phyloP scores from a whole-genome alignment of 2,113 vertebrate genomes.

The Daubentonia madagascariensis region DNA sequence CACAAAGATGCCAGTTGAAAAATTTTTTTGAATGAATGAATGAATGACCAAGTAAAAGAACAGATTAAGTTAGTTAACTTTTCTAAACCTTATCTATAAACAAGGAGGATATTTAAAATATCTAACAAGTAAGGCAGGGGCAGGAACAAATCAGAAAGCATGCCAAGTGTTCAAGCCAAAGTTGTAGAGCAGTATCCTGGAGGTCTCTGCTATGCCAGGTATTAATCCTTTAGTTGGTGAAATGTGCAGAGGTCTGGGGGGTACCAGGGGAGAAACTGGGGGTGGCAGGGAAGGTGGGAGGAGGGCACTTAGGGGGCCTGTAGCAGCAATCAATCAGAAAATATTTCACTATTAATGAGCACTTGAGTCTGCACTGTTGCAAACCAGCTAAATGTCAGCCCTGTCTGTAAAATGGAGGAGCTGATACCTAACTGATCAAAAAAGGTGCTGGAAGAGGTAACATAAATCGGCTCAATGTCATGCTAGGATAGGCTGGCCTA shows the following conservation, averaged over 20 bases:
- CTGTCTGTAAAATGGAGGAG: neutral
- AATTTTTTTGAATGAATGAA: neutral
- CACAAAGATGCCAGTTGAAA: neutral
- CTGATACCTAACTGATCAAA: neutral
- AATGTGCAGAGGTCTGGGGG: neutral
- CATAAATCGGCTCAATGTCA: neutral
- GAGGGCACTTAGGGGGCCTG: neutral
- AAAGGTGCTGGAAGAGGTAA: neutral
- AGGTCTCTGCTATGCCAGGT: neutral
- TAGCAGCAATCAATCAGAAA: neutral
- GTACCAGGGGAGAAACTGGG: neutral
- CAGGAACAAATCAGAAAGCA: neutral
- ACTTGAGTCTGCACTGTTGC: neutral
- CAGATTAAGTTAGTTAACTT: neutral
- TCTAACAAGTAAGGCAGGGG: neutral
- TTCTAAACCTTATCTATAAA: neutral
- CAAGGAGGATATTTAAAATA: neutral
- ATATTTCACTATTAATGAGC: neutral
- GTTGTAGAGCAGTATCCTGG: neutral
- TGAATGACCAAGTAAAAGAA: neutral
- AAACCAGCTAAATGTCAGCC: neutral
- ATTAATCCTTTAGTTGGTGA: neutral
- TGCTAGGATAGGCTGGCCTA: neutral
- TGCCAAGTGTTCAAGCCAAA: neutral
- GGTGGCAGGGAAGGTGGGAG: too few species aligned